Evolutionary conservation across 2,113 vertebrate genomes (phyloP).

Genomic region (Leptosomus discolor): DNA sequence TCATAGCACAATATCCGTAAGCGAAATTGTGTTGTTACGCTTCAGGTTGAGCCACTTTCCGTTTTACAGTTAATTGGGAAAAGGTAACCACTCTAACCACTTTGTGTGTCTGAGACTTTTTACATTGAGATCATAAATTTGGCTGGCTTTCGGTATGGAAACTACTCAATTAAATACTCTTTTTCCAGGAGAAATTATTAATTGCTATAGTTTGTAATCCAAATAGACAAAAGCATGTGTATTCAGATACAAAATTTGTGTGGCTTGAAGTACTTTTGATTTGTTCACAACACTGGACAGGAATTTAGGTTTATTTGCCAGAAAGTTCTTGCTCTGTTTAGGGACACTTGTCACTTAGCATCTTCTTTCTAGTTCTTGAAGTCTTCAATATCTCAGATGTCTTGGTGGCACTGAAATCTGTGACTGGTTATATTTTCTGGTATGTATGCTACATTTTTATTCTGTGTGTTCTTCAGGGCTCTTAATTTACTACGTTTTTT

Average conservation of each 20-base stretch:
- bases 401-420: not conserved
- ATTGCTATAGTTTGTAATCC: not conserved
- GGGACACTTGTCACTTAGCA: not conserved
- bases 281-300: not conserved
- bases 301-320: not conserved
- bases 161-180: not conserved
- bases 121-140: not conserved
- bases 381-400: not conserved
- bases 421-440: not conserved
- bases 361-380: not conserved
- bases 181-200: not conserved
- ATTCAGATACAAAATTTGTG: not conserved
- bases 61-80: not conserved
- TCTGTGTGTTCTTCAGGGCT: not conserved
- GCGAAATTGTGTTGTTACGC: not conserved
- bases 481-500: not conserved
- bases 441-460: not conserved
- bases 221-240: not conserved
- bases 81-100: not conserved
- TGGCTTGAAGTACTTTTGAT: not conserved
- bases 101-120: not conserved
- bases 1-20: not conserved
- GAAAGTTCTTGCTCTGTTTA: not conserved
- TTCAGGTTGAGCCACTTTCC: not conserved
- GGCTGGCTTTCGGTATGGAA: not conserved